Evolutionary conservation across 2,888 invertebrate species (phyloP).

Genomic region (Saturnia pavonia): DNA sequence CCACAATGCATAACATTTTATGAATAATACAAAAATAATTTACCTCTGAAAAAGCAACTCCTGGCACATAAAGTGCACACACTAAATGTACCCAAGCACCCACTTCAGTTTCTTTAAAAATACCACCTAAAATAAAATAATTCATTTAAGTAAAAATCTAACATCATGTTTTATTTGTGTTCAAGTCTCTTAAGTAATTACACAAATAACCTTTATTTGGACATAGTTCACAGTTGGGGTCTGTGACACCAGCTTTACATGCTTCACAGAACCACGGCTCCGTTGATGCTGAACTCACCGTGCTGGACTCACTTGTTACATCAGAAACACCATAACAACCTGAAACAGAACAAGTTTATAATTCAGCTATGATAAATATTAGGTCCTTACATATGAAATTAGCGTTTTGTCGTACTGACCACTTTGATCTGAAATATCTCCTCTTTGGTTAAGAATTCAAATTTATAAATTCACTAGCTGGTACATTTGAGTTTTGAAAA

Average conservation of each 20-base stretch:
- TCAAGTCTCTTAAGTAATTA: background rate
- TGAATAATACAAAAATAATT: slow-evolving; percentile 15
- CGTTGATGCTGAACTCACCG: slow-evolving; percentile 96
- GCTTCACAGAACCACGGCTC: slow-evolving; percentile 99
- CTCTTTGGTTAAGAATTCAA: too few species aligned
- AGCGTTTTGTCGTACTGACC: too few species aligned
- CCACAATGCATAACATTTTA: background rate
- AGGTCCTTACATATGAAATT: too few species aligned
- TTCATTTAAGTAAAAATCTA: background rate
- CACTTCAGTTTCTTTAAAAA: slow-evolving; percentile 97
- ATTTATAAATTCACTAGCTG: too few species aligned
- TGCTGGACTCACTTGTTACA: slow-evolving; percentile 94
- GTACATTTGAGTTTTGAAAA: too few species aligned
- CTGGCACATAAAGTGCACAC: slow-evolving; percentile 98
- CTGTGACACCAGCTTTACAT: slow-evolving; percentile 93
- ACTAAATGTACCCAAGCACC: slow-evolving; percentile 99
- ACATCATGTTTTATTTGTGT: background rate
- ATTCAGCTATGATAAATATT: background rate
- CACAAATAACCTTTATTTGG: slow-evolving; percentile 87
- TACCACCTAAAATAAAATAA: slow-evolving; percentile 83
- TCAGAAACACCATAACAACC: slow-evolving; percentile 98
- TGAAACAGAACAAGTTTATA: slow-evolving; percentile 42
- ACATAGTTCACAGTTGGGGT: slow-evolving; percentile 97
- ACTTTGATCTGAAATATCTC: too few species aligned
- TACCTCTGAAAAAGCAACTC: slow-evolving; percentile 97